These are phyloP conservation scores for Beaufortia kweichowensis DNA, from an alignment of 2,113 vertebrate genomes.

Conservation along the genomic window DNA sequence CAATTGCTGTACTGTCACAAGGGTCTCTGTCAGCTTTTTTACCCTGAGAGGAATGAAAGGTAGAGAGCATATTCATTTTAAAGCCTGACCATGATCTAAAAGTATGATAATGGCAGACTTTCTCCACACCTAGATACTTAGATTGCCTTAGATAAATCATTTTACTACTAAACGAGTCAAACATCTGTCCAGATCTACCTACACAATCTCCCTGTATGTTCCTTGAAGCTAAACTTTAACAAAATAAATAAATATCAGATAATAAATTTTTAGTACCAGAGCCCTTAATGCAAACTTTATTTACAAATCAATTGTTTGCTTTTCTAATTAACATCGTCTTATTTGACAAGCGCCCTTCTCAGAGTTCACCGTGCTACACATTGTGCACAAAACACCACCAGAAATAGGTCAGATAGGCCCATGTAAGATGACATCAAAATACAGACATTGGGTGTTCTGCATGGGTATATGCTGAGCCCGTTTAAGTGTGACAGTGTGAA, in stretches of 20 bases:
- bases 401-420: not conserved
- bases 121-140: not conserved
- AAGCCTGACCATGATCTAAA: not conserved
- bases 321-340: not conserved
- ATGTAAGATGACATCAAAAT: slow-evolving; percentile 26
- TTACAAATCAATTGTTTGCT: not conserved
- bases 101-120: not conserved
- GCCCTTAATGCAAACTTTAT: no score
- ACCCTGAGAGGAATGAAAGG: slow-evolving; percentile 73
- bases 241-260: no score
- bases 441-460: slow-evolving; percentile 28
- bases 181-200: not conserved
- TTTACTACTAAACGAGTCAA: not conserved
- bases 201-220: not conserved
- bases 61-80: not conserved
- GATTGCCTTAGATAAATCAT: not conserved
- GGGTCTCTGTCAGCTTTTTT: slow-evolving; percentile 91
- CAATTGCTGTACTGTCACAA: slow-evolving; percentile 84
- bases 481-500: slow-evolving; percentile 15
- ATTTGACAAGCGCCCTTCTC: no score
- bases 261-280: no score
- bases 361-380: not conserved
- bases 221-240: not conserved
- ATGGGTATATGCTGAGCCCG: slow-evolving; percentile 24
- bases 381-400: not conserved